These are phyloP conservation scores for Periplaneta americana DNA, from an alignment of 1,140 invertebrate genomes.

Conservation along the genomic window DNA sequence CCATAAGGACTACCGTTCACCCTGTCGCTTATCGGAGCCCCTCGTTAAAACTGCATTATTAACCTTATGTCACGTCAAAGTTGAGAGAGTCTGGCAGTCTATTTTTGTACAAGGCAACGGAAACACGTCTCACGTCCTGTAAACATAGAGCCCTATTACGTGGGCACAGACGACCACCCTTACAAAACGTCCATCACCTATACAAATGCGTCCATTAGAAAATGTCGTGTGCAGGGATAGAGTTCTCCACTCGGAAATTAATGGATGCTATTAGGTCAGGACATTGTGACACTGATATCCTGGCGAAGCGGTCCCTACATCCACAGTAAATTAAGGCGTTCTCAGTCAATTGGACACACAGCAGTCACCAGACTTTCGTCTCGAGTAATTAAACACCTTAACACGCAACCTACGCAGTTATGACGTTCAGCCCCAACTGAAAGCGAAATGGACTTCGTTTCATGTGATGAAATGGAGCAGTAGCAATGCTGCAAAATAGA, in stretches of 20 bases:
- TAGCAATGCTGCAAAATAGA: too few species aligned
- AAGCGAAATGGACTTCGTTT: too few species aligned
- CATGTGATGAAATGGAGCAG: too few species aligned
- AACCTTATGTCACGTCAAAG: too few species aligned
- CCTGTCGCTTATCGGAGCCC: too few species aligned
- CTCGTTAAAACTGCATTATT: too few species aligned
- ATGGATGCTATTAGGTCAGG: not conserved
- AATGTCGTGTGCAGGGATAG: not conserved
- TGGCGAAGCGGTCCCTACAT: not conserved
- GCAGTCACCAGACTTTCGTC: too few species aligned
- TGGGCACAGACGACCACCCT: not conserved
- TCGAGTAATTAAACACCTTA: too few species aligned
- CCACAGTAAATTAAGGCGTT: not conserved
- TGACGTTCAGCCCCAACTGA: too few species aligned
- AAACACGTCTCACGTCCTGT: not conserved
- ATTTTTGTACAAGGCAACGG: not conserved
- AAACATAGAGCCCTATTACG: not conserved
- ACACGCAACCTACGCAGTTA: too few species aligned
- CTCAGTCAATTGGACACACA: not conserved
- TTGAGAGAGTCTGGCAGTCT: too few species aligned
- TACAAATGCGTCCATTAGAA: not conserved
- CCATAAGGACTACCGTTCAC: too few species aligned
- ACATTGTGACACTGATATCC: not conserved
- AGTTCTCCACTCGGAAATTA: not conserved
- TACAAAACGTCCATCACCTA: not conserved